phyloP scores from a whole-genome alignment of 2,888 invertebrate species.

The Schrankia costaestrigalis region DNA sequence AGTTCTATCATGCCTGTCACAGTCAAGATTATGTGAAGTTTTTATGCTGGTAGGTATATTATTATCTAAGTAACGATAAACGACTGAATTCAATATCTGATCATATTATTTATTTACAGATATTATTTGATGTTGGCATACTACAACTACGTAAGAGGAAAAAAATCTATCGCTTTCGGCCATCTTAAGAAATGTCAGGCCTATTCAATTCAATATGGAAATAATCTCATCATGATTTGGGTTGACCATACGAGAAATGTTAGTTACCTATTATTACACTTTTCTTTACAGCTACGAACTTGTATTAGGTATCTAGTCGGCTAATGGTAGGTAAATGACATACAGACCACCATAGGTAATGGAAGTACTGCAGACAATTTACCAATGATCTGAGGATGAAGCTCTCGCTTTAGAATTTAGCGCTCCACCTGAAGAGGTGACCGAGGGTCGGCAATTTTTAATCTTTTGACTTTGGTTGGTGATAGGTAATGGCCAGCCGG shows the following conservation, averaged over 20 bases:
- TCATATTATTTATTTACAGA: conserved; percentile 47
- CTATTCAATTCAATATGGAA: conserved; percentile 52
- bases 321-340: not conserved
- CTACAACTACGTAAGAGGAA: conserved; percentile 66
- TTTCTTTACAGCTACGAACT: not conserved
- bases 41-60: too few species aligned
- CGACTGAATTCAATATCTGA: not conserved
- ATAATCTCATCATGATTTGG: conserved; percentile 69
- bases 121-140: conserved; percentile 77
- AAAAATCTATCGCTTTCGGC: conserved; percentile 53
- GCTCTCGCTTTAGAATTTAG: too few species aligned
- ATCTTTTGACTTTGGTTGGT: too few species aligned
- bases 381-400: too few species aligned
- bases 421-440: too few species aligned
- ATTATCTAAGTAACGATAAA: not conserved
- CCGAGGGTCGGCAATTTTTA: too few species aligned
- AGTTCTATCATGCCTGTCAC: too few species aligned
- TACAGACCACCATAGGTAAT: too few species aligned
- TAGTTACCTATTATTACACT: conserved; percentile 19
- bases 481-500: too few species aligned
- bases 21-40: too few species aligned
- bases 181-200: conserved; percentile 60
- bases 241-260: conserved; percentile 77
- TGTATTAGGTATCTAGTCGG: not conserved
- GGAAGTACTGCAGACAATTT: too few species aligned